A percentile compares a stretch with the other conserved stretches of the same genome.
phyloP scores from a whole-genome alignment of 2,113 vertebrate genomes.

The Antechinus flavipes region DNA sequence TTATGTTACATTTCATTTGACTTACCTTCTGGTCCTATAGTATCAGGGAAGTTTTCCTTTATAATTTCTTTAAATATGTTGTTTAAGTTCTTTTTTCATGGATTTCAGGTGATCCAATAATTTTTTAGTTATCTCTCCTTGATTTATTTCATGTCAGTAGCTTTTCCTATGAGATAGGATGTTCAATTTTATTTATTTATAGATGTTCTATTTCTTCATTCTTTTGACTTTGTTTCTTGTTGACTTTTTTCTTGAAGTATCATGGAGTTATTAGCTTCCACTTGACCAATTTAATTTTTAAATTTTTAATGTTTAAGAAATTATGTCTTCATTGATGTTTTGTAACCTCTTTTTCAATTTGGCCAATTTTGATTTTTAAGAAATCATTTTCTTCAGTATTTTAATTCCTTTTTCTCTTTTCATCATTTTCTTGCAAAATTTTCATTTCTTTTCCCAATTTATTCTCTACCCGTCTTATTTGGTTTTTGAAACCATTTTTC shows the following conservation, averaged over 20 bases:
- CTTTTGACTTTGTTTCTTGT: neutral
- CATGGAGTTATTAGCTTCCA: neutral
- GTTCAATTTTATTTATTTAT: neutral
- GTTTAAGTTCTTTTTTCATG: neutral
- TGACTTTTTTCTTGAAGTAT: neutral
- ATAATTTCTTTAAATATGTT: neutral
- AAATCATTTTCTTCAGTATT: neutral
- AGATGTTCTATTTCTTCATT: neutral
- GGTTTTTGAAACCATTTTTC: neutral
- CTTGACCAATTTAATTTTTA: neutral
- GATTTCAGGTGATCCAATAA: neutral
- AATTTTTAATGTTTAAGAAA: neutral
- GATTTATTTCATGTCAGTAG: neutral
- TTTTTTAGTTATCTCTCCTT: neutral
- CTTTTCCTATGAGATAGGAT: neutral
- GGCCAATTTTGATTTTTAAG: neutral
- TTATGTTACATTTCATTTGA: neutral
- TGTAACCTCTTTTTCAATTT: neutral
- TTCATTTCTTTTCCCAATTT: neutral
- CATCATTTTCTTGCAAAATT: too few species aligned
- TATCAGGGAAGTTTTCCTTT: neutral
- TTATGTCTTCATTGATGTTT: neutral
- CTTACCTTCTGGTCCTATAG: neutral
- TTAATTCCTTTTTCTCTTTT: neutral
- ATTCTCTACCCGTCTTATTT: neutral